phyloP scores from a whole-genome alignment of 2,113 vertebrate species.

The Petrocephalus microphthalmus region DNA sequence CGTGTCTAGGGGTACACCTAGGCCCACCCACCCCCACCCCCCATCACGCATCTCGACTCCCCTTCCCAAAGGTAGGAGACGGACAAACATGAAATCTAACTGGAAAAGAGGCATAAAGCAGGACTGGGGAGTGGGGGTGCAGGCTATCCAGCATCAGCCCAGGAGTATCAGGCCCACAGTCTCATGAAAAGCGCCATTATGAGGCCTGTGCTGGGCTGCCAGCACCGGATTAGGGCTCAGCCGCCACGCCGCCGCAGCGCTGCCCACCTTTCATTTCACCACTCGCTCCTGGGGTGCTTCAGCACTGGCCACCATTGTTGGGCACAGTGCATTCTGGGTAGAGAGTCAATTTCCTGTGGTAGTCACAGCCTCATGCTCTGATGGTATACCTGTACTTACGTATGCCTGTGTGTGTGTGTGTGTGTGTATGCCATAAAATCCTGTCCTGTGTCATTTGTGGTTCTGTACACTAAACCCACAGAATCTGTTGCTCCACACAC shows the following conservation, averaged over 20 bases:
- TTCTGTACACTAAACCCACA: neutral
- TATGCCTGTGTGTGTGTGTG: neutral
- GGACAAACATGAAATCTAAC: slow-evolving; percentile 66
- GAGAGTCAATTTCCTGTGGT: neutral
- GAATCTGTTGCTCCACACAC: neutral
- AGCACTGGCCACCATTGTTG: neutral
- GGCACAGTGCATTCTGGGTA: neutral
- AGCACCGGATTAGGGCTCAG: slow-evolving; percentile 53
- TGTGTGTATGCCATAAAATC: neutral
- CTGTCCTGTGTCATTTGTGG: neutral
- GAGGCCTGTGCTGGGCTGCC: slow-evolving; percentile 57
- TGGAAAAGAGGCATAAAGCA: slow-evolving; percentile 62
- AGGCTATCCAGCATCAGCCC: slow-evolving; percentile 46
- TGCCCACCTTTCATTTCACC: slow-evolving; percentile 43
- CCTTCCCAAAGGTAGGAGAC: slow-evolving; percentile 42
- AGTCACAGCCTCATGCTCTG: neutral
- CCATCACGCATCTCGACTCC: slow-evolving; percentile 45
- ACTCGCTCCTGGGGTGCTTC: slow-evolving; percentile 32
- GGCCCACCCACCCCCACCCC: neutral
- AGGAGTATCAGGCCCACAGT: slow-evolving; percentile 42
- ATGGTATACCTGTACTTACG: neutral
- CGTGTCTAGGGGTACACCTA: neutral
- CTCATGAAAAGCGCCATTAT: slow-evolving; percentile 58
- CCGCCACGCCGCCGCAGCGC: slow-evolving; percentile 39
- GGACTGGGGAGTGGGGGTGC: slow-evolving; percentile 22